These are phyloP conservation scores for Hololepta plana DNA, from an alignment of 2,888 invertebrate genomes.

Conservation along the genomic window DNA sequence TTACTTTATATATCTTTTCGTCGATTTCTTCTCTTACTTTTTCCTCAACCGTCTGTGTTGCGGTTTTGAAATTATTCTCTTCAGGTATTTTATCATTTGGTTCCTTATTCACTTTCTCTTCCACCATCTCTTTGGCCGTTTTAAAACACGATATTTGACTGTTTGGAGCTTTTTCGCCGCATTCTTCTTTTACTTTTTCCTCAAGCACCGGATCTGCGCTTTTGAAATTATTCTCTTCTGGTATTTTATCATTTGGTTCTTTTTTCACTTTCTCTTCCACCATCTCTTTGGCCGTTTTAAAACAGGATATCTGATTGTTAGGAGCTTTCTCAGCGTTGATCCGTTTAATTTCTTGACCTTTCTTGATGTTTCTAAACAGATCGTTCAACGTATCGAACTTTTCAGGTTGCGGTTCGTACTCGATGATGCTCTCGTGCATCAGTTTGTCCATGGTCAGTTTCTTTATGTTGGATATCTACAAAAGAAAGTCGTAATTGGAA, in stretches of 20 bases:
- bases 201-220: not conserved
- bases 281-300: conserved; percentile 13
- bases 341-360: conserved; percentile 14
- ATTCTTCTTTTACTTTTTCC: not conserved
- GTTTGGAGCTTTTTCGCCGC: not conserved
- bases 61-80: conserved; percentile 3
- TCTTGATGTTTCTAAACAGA: conserved; percentile 28
- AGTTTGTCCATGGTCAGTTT: conserved; percentile 29
- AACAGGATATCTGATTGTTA: conserved; percentile 10
- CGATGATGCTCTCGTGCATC: conserved; percentile 35
- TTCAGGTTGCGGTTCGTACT: conserved; percentile 32
- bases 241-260: conserved; percentile 6
- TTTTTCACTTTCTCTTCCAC: conserved; percentile 8
- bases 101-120: conserved; percentile 2
- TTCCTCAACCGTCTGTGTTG: not conserved
- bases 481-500: conserved; percentile 1
- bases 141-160: not conserved
- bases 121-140: not conserved
- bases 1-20: too few relatives aligned
- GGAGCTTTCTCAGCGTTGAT: conserved; percentile 1
- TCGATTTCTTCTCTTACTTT: too few relatives aligned
- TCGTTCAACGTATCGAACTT: conserved; percentile 31
- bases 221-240: conserved; percentile 3
- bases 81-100: not conserved
- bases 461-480: conserved; percentile 44